A percentile compares a stretch with the other conserved stretches of the same genome.
Conservation (phyloP, 1,140 invertebrate species). For the Hylaeus volcanicus region DNA sequence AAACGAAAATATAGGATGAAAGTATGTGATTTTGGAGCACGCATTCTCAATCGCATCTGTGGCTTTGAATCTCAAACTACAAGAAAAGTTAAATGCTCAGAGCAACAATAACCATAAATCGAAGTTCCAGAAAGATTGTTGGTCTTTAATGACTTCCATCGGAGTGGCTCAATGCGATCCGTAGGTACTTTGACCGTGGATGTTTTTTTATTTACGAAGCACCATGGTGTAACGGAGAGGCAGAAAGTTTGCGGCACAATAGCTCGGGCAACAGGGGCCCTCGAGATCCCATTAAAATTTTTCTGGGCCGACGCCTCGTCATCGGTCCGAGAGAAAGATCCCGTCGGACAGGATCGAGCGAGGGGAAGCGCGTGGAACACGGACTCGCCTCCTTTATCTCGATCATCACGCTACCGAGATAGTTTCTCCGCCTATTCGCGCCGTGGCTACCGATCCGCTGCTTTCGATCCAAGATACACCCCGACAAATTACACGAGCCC, state of each 20-base stretch:
- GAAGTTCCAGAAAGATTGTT: too few species aligned
- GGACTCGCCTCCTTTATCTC: conserved; percentile 29
- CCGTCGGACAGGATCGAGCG: neutral
- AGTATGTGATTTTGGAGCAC: too few species aligned
- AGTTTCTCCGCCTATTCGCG: conserved; percentile 18
- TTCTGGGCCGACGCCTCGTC: conserved; percentile 10
- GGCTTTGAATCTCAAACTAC: too few species aligned
- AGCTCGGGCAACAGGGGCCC: neutral
- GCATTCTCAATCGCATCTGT: too few species aligned
- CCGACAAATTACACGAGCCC: conserved; percentile 25
- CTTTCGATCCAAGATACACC: conserved; percentile 22
- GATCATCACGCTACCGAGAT: conserved; percentile 33
- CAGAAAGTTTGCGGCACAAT: neutral
- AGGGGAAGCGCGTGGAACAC: neutral
- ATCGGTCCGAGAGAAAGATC: conserved; percentile 1
- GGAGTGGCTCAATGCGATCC: too few species aligned
- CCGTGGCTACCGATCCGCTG: conserved; percentile 23
- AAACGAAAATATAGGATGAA: too few species aligned
- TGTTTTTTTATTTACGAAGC: too few species aligned
- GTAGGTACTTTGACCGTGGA: too few species aligned
- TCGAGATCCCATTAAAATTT: conserved; percentile 40
- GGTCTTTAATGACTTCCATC: too few species aligned
- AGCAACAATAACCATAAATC: too few species aligned
- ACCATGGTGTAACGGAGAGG: neutral
- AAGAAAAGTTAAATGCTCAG: too few species aligned